Evolutionary conservation across 2,113 vertebrate genomes (phyloP).

Genomic region (Cyanocitta stelleri): DNA sequence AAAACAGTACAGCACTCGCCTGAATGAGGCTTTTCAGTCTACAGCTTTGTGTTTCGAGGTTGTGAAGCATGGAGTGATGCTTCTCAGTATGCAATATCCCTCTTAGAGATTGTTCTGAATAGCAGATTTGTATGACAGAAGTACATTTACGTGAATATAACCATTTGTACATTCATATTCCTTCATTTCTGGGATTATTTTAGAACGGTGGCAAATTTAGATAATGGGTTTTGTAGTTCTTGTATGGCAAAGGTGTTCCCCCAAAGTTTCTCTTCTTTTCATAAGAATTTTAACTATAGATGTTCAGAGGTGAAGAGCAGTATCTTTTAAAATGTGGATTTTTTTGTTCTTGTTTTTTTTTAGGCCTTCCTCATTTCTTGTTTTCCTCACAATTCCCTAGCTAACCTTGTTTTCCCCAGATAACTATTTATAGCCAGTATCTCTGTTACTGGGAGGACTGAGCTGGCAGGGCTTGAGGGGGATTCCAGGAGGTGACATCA

Average conservation of each 20-base stretch:
- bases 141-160: background rate
- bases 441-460: constrained; percentile 36
- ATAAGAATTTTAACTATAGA: background rate
- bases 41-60: rapidly evolving
- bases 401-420: constrained; percentile 33
- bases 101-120: background rate
- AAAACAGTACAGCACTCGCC: background rate
- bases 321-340: background rate
- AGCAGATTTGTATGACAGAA: background rate
- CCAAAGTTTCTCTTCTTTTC: background rate
- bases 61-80: background rate
- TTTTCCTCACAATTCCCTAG: background rate
- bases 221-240: background rate
- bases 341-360: too few relatives aligned
- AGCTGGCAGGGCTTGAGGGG: constrained; percentile 62
- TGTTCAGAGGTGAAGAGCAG: background rate
- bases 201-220: background rate
- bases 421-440: constrained; percentile 66
- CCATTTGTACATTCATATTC: background rate
- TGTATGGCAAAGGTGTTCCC: background rate
- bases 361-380: background rate
- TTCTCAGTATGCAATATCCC: background rate
- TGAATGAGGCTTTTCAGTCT: rapidly evolving
- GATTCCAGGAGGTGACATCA: constrained; percentile 70
- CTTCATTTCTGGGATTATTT: background rate